Evolutionary conservation across 2,888 invertebrate genomes (phyloP).

Genomic region (Catonia carolina): DNA sequence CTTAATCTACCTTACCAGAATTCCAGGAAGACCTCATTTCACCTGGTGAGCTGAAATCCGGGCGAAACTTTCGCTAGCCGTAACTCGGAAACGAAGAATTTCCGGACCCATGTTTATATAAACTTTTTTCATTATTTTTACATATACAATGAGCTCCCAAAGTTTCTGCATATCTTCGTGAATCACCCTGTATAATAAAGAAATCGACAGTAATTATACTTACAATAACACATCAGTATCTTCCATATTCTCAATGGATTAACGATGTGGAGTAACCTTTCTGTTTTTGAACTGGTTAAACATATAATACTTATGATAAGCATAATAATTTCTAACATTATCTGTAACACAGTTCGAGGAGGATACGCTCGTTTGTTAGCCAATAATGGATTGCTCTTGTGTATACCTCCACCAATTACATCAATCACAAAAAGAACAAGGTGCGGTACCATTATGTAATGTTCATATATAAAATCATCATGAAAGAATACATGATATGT

Average conservation of each 20-base stretch:
- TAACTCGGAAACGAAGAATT: no score
- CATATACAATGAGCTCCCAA: no score
- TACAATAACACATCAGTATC: neutral
- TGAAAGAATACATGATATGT: neutral
- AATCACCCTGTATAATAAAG: no score
- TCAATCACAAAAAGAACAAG: neutral
- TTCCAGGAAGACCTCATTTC: no score
- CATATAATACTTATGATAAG: neutral
- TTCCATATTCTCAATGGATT: neutral
- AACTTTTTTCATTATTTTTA: no score
- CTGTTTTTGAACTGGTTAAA: neutral
- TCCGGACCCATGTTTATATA: no score
- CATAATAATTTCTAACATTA: neutral
- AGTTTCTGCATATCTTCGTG: no score
- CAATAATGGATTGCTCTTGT: neutral
- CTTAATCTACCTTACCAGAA: no score
- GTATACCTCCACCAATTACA: neutral
- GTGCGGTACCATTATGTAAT: neutral
- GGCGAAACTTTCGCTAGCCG: no score
- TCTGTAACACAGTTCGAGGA: neutral
- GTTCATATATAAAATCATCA: neutral
- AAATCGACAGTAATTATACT: no score
- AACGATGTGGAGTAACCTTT: neutral
- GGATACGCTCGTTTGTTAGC: neutral
- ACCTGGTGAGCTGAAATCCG: no score